These are phyloP conservation scores for Drosophila gaucha DNA, from an alignment of 2,888 invertebrate species.

Conservation along the genomic window DNA sequence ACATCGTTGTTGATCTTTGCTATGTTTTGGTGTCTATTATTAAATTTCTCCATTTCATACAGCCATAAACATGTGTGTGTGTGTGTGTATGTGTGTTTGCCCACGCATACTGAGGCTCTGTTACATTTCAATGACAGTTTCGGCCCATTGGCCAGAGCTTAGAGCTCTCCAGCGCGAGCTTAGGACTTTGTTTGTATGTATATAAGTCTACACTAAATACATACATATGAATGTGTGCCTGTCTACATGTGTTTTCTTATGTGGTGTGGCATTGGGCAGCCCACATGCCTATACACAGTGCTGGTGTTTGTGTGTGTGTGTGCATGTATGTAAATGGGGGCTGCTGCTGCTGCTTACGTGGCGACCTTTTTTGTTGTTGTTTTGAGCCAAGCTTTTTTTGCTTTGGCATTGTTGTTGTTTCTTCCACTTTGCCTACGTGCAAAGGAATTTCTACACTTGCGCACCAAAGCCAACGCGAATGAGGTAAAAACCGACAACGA, in stretches of 20 bases:
- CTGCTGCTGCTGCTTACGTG: conserved; percentile 55
- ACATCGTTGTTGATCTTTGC: conserved; percentile 22
- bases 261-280: conserved; percentile 65
- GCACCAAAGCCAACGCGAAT: conserved; percentile 58
- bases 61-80: conserved; percentile 1
- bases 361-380: conserved; percentile 58
- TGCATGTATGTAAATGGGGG: conserved; percentile 15
- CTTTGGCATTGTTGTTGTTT: conserved; percentile 16
- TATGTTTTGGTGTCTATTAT: conserved; percentile 55
- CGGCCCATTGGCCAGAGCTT: conserved; percentile 32
- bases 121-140: conserved; percentile 66
- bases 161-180: conserved; percentile 44
- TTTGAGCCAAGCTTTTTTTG: conserved; percentile 64
- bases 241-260: conserved; percentile 23
- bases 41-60: conserved; percentile 63
- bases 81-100: conserved; percentile 24
- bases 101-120: conserved; percentile 41
- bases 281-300: conserved; percentile 39
- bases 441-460: conserved; percentile 77
- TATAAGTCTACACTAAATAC: conserved; percentile 9
- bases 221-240: not conserved
- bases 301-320: not conserved
- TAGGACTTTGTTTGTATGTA: conserved; percentile 40
- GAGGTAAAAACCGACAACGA: conserved; percentile 45
- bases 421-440: conserved; percentile 67